Percentiles rank a stretch among this genome's conserved stretches.
Conservation (phyloP, 2,797 vertebrate genomes). For the Podarcis siculus region DNA sequence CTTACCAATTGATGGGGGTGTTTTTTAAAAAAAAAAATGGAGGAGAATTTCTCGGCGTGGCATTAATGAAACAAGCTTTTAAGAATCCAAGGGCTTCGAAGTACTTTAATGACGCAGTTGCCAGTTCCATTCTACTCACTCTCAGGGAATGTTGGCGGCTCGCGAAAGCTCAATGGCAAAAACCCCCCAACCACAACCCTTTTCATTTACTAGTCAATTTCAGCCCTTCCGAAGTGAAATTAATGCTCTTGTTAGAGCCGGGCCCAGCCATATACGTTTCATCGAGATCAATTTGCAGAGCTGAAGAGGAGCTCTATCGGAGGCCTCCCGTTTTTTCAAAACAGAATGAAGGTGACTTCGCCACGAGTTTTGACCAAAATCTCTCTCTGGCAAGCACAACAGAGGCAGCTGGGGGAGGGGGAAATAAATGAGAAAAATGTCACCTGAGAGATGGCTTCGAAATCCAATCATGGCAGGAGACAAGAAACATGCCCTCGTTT, state of each 20-base stretch:
- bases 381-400: slow-evolving; percentile 42
- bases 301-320: slow-evolving; percentile 43
- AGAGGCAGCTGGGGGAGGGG: slow-evolving; percentile 27
- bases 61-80: slow-evolving; percentile 18
- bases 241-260: slow-evolving; percentile 59
- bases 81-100: slow-evolving; percentile 48
- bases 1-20: too few species aligned
- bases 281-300: slow-evolving; percentile 30
- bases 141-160: not conserved
- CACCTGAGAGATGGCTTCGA: slow-evolving; percentile 52
- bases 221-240: slow-evolving; percentile 1
- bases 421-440: slow-evolving; percentile 61
- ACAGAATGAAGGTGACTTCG: slow-evolving; percentile 20
- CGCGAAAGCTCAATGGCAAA: not conserved
- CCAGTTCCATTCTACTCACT: slow-evolving; percentile 30
- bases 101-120: slow-evolving; percentile 40
- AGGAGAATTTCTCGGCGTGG: not conserved
- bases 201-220: slow-evolving; percentile 52
- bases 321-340: not conserved
- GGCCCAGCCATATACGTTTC: slow-evolving; percentile 55
- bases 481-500: slow-evolving; percentile 36
- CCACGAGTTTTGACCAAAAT: slow-evolving; percentile 35
- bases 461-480: slow-evolving; percentile 42
- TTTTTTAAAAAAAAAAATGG: not conserved
- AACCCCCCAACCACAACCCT: not conserved